These are phyloP conservation scores for Oligia fasciuncula DNA, from an alignment of 2,888 invertebrate species.

Conservation along the genomic window DNA sequence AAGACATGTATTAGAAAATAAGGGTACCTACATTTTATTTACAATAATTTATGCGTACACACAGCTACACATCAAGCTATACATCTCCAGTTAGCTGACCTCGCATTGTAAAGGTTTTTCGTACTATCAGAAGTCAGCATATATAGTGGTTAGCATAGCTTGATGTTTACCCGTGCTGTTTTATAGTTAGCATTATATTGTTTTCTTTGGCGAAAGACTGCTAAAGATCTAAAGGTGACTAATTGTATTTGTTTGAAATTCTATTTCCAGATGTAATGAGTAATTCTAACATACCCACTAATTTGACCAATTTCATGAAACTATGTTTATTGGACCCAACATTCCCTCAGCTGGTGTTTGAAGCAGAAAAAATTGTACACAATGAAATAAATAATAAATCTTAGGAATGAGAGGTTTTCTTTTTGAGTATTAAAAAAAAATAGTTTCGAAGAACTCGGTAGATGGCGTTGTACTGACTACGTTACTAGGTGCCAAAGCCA, in stretches of 20 bases:
- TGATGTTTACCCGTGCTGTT: not conserved
- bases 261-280: slow-evolving; percentile 51
- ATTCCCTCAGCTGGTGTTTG: slow-evolving; percentile 76
- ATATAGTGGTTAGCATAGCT: too few species aligned
- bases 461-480: too few species aligned
- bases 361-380: slow-evolving; percentile 76
- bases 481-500: too few species aligned
- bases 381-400: slow-evolving; percentile 51
- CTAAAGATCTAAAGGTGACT: not conserved
- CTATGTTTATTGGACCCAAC: slow-evolving; percentile 83
- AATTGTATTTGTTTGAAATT: too few species aligned
- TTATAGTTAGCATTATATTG: not conserved
- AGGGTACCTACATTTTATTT: slow-evolving; percentile 64
- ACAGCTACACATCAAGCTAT: too few species aligned
- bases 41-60: not conserved
- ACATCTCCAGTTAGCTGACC: too few species aligned
- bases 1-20: slow-evolving; percentile 71
- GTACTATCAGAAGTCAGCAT: too few species aligned
- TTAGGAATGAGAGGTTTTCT: not conserved
- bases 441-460: too few species aligned
- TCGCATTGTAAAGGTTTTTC: too few species aligned
- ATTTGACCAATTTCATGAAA: slow-evolving; percentile 78
- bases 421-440: too few species aligned
- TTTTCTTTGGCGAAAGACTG: not conserved
- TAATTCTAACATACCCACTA: slow-evolving; percentile 63